A percentile compares a stretch with the other conserved stretches of the same genome.
These are phyloP conservation scores for Rosalia funebris DNA, from an alignment of 2,888 invertebrate species.

Conservation along the genomic window DNA sequence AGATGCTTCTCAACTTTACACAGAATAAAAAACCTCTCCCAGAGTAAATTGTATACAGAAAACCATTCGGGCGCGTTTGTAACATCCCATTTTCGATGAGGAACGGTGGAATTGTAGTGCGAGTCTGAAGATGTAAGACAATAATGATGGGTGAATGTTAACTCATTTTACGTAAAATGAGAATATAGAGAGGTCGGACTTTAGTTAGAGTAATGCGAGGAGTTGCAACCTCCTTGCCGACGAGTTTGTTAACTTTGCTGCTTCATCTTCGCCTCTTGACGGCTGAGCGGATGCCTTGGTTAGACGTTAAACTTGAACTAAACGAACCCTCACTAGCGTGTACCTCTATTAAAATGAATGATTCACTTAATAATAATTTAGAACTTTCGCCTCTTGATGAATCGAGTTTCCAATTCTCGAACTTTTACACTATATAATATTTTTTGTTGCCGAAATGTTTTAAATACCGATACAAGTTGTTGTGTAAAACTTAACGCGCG, in stretches of 20 bases:
- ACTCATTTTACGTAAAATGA: slow-evolving; percentile 12
- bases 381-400: slow-evolving; percentile 25
- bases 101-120: neutral
- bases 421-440: no score
- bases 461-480: no score
- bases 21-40: slow-evolving; percentile 15
- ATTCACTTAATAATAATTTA: slow-evolving; percentile 33
- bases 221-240: slow-evolving; percentile 33
- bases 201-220: slow-evolving; percentile 16
- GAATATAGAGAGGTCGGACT: slow-evolving; percentile 24
- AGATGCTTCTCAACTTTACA: neutral
- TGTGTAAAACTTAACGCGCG: no score
- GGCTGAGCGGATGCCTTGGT: slow-evolving; percentile 20
- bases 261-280: slow-evolving; percentile 42
- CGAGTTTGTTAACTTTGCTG: slow-evolving; percentile 44
- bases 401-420: slow-evolving; percentile 3
- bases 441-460: no score
- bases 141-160: slow-evolving; percentile 24
- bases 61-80: slow-evolving; percentile 10
- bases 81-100: slow-evolving; percentile 9
- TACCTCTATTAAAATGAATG: slow-evolving; percentile 32
- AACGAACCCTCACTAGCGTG: slow-evolving; percentile 28
- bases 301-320: slow-evolving; percentile 21
- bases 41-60: slow-evolving; percentile 15
- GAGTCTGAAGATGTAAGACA: slow-evolving; percentile 15